Percentiles rank a stretch among this genome's conserved stretches.
Conservation (phyloP, 2,113 vertebrate genomes). For the Chaetops frenatus region DNA sequence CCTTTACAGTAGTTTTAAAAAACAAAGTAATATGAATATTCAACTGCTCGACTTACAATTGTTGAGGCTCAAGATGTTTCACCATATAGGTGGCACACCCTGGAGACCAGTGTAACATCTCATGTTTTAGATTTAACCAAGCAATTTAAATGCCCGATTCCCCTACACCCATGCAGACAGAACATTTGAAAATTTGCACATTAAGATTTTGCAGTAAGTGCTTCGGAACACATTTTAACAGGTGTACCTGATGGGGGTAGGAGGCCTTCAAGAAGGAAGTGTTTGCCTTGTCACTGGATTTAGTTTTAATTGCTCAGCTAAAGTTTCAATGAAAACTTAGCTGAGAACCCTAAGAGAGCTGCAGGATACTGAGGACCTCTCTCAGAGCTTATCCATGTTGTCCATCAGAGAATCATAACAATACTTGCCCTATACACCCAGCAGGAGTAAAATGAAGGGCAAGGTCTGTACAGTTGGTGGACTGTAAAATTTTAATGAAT, state of each 20-base stretch:
- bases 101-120: neutral
- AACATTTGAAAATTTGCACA: neutral
- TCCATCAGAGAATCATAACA: neutral
- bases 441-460: neutral
- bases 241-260: neutral
- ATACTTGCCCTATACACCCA: neutral
- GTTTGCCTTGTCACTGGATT: neutral
- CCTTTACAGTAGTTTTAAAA: neutral
- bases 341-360: neutral
- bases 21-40: neutral
- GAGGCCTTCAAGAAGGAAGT: neutral
- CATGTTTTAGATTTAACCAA: neutral
- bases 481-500: neutral
- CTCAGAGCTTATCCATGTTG: neutral
- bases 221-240: neutral
- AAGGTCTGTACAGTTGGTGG: accelerated
- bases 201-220: neutral
- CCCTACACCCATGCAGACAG: accelerated
- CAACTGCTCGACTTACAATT: neutral
- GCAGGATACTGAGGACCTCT: neutral
- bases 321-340: neutral
- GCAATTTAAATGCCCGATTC: accelerated
- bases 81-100: neutral
- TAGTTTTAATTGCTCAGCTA: neutral
- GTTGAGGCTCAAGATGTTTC: neutral